Evolutionary conservation across 2,113 vertebrate genomes (phyloP).

Genomic region (Planiliza haematocheilus): DNA sequence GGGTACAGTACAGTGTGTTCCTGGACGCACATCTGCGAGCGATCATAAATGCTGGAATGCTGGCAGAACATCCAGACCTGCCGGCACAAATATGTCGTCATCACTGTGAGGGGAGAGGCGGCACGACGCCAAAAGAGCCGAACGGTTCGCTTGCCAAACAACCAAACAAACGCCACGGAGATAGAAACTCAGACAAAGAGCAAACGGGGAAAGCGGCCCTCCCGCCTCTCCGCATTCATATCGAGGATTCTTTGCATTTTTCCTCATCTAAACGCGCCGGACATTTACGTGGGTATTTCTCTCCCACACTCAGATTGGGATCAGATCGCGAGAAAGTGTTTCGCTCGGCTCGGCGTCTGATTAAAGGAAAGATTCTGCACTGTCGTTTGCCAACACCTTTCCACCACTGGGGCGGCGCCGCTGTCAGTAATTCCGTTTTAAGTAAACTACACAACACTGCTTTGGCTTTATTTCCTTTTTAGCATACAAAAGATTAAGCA

Average conservation of each 20-base stretch:
- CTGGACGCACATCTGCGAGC: constrained; percentile 99
- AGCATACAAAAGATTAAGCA: constrained; percentile 1
- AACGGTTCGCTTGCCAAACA: constrained; percentile 54
- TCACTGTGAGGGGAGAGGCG: constrained; percentile 91
- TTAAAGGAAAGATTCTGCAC: neutral
- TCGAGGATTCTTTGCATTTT: constrained; percentile 72
- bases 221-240: constrained; percentile 29
- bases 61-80: constrained; percentile 99
- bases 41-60: constrained; percentile 99
- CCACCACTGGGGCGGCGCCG: neutral
- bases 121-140: constrained; percentile 84
- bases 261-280: constrained; percentile 39
- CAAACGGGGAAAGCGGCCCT: constrained; percentile 14
- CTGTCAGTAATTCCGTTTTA: neutral
- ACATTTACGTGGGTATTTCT: constrained; percentile 41
- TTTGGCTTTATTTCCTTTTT: neutral
- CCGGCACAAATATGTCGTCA: constrained; percentile 97
- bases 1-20: constrained; percentile 99
- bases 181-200: constrained; percentile 64
- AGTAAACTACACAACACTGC: neutral
- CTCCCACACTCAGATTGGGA: constrained; percentile 46
- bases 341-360: neutral
- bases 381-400: neutral
- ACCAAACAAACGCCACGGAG: constrained; percentile 64
- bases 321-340: constrained; percentile 30